Evolutionary conservation across 2,113 vertebrate species (phyloP).

Genomic region (Oceanites oceanicus): DNA sequence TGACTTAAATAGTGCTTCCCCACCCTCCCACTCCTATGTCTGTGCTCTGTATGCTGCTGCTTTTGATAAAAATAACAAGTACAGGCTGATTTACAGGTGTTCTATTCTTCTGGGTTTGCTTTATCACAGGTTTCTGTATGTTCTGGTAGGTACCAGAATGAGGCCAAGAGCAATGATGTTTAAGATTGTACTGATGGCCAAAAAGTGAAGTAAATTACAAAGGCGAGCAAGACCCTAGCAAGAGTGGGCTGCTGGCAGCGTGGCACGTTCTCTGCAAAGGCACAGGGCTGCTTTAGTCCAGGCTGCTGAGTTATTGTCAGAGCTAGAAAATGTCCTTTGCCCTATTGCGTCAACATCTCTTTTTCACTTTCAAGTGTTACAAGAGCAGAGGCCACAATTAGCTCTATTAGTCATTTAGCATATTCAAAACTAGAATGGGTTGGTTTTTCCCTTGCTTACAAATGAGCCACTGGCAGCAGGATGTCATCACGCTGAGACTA

Average conservation of each 20-base stretch:
- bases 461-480: conserved; percentile 13
- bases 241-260: background rate
- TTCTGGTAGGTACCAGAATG: background rate
- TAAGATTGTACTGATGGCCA: background rate
- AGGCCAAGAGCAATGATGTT: background rate
- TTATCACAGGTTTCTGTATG: background rate
- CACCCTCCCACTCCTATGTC: background rate
- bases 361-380: background rate
- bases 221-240: background rate
- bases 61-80: background rate
- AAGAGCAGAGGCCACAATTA: conserved; percentile 37
- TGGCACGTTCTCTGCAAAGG: background rate
- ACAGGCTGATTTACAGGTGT: background rate
- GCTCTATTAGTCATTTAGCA: conserved; percentile 21
- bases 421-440: conserved; percentile 1
- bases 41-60: background rate
- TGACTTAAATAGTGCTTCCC: background rate
- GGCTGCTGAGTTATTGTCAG: background rate
- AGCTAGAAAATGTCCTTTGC: conserved; percentile 4
- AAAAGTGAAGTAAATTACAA: background rate
- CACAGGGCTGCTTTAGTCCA: background rate
- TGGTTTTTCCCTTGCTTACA: background rate
- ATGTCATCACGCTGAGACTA: background rate
- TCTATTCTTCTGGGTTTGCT: background rate
- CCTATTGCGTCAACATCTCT: background rate